Base-by-base conservation (phyloP, 35 echinoderm and acorn worm genomes). In the Ophiothrix spiculata region DNA sequence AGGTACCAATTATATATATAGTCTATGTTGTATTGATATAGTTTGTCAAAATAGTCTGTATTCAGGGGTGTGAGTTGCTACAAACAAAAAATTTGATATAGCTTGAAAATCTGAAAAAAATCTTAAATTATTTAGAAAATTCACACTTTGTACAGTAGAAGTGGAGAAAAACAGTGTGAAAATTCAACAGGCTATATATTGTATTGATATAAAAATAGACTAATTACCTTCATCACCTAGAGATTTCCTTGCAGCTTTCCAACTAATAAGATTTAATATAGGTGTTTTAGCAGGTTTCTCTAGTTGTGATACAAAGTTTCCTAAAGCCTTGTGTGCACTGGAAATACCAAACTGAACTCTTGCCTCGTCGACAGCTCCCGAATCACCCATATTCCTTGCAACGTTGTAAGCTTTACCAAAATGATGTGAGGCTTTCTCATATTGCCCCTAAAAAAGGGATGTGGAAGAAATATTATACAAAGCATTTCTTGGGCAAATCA, bases 341-440 rank as follows among this genome's bases (percentile, higher is more conserved):
- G 96, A 77, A 37, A 99, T 99, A n/a, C 96, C 96, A 89, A 91
- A 99, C 63, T 91, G 85, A 0, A 88, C 92, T 38, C 96, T 88
- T 23, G 86, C 86, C 4, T 82, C 78, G 39, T 91, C 92, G 1
- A 84, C 81, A 37, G 77, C 79, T 23, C 45, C 79, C 49, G 86
- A 39, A 56, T 99, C 92, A 12, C 88, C 90, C 32, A 87, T 89
- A 75, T 89, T 90, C 38, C 96, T 92, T 33, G 96, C 96, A 32
- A 93, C 94, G 45, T 85, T 94, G 88, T 91, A 99, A 28, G 96
- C 91, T 73, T 94, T 99, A 25, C 92, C 92, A 92, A 98, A 99
- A 77, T 85, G 94, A 35, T 92, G 85, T 8, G 96, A 91, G 60
- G 96, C 96, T 54, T 92, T 89, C 21, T 91, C 83, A 77, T 99